phyloP scores from a whole-genome alignment of 2,888 invertebrate species.

The Eristalis intricaria region DNA sequence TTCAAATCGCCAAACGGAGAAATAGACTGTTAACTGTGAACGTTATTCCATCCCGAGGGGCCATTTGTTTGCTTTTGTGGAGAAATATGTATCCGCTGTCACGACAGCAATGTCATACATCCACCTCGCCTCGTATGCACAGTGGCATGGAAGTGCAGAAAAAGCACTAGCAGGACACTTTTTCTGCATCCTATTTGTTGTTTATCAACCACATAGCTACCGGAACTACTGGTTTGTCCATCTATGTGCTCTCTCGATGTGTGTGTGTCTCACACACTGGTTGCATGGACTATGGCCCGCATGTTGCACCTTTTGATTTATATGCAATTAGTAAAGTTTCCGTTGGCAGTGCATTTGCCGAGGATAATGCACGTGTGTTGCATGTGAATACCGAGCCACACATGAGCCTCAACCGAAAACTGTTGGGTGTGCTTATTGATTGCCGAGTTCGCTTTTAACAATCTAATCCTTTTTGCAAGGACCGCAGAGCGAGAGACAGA shows the following conservation, averaged over 20 bases:
- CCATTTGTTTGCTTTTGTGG: slow-evolving; percentile 57
- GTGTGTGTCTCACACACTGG: neutral
- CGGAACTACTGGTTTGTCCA: slow-evolving; percentile 39
- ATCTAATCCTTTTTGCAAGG: slow-evolving; percentile 16
- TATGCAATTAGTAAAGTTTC: slow-evolving; percentile 66
- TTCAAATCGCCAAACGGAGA: neutral
- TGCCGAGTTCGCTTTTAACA: slow-evolving; percentile 8
- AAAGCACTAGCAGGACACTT: slow-evolving; percentile 49
- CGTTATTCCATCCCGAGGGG: slow-evolving; percentile 29
- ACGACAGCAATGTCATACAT: neutral
- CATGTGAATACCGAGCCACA: slow-evolving; percentile 37
- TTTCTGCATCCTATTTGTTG: slow-evolving; percentile 54
- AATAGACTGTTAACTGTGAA: neutral
- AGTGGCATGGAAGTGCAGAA: slow-evolving; percentile 12
- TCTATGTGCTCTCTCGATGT: neutral
- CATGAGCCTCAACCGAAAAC: slow-evolving; percentile 35
- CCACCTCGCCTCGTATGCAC: neutral
- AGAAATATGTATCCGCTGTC: slow-evolving; percentile 59
- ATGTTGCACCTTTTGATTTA: slow-evolving; percentile 70
- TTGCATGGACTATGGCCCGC: slow-evolving; percentile 26
- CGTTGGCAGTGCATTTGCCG: slow-evolving; percentile 52
- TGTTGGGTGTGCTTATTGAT: slow-evolving; percentile 34
- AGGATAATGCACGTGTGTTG: slow-evolving; percentile 47
- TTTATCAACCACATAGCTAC: slow-evolving; percentile 54
- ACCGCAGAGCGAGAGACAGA: neutral